Evolutionary conservation across 1,140 invertebrate species (phyloP), one percentile per base, ranked within the genome.

Genomic region (Chymomyza costata): DNA sequence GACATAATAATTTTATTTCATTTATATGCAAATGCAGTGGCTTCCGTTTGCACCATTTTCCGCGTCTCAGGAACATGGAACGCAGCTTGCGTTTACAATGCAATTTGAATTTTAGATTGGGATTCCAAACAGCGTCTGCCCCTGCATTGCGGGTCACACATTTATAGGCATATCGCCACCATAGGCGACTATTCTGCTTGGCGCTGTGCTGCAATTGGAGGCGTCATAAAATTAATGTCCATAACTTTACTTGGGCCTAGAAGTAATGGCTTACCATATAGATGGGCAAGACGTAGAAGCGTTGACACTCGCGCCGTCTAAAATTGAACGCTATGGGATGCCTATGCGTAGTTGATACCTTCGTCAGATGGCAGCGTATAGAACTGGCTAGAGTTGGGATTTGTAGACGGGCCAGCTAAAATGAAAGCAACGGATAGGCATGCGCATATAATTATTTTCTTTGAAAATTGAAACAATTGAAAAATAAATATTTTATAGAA

Each of bases 101-200:
- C 0, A 80, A 52, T 31, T 59, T 57, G 25, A 73, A 80, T 53
- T 80, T 80, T 0, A 80, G 50, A 80, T 80, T 68, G 1, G 73
- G 73, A 62, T 61, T 61, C 64, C 74, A 80, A 5, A 61, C 39
- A 19, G 39, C 39, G 15, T 39, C 34, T 37, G 28, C 38, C 16
- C 30, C 31, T 15, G 38, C 55, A 16, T 32, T 35, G 31, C 67
- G 67, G 6, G 73, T 73, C 63, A 80, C 73, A 53, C 73, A 80
- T 35, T 78, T 80, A 40, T 65, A 80, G 19, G 73, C 73, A 19
- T 80, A 80, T 50, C 81, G 73, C 73, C 73, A 80, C 73, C 73
- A 80, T 32, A 80, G 45, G 38, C 73, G 73, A 21, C 78, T 61
- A 47, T 51, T 73, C 19, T 80, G 64, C 50, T 80, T 80, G 41